Conservation (phyloP, 2,888 invertebrate species). For the Leptopilina syphax region DNA sequence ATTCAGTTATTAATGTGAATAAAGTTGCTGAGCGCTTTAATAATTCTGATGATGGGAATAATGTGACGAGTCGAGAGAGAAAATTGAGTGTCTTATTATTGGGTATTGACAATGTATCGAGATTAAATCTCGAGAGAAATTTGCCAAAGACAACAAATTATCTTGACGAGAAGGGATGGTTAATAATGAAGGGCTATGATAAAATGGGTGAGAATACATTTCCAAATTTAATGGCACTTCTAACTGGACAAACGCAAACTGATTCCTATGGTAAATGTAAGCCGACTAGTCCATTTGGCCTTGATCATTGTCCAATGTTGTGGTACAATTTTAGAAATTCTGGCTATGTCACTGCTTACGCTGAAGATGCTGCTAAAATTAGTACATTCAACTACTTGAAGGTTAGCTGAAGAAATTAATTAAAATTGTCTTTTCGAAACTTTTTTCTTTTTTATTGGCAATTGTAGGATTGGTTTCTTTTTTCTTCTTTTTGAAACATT, state of each 20-base stretch:
- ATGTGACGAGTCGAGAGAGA: slow-evolving; percentile 53
- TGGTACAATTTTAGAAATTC: slow-evolving; percentile 86
- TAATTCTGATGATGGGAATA: slow-evolving; percentile 44
- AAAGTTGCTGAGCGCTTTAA: slow-evolving; percentile 76
- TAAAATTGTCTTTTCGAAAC: neutral
- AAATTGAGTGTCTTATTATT: slow-evolving; percentile 85
- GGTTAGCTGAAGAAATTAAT: slow-evolving; percentile 47
- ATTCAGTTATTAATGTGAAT: slow-evolving; percentile 79
- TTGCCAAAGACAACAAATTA: slow-evolving; percentile 85
- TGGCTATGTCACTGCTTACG: slow-evolving; percentile 88
- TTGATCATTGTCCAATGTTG: slow-evolving; percentile 86
- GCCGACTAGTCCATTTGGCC: slow-evolving; percentile 77
- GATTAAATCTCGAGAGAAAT: slow-evolving; percentile 86
- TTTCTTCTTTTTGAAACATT: too few relatives aligned
- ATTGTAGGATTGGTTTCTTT: too few relatives aligned
- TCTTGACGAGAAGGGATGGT: slow-evolving; percentile 84
- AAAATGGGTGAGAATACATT: slow-evolving; percentile 93
- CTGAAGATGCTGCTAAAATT: slow-evolving; percentile 86
- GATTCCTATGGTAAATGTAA: slow-evolving; percentile 78
- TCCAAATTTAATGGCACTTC: slow-evolving; percentile 91
- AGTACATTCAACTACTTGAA: slow-evolving; percentile 88
- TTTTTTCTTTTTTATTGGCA: neutral
- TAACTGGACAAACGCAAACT: slow-evolving; percentile 82
- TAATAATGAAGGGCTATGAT: slow-evolving; percentile 86
- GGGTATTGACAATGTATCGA: slow-evolving; percentile 91